These are phyloP conservation scores for Apaloderma vittatum DNA, from an alignment of 2,113 vertebrate species.

Conservation along the genomic window DNA sequence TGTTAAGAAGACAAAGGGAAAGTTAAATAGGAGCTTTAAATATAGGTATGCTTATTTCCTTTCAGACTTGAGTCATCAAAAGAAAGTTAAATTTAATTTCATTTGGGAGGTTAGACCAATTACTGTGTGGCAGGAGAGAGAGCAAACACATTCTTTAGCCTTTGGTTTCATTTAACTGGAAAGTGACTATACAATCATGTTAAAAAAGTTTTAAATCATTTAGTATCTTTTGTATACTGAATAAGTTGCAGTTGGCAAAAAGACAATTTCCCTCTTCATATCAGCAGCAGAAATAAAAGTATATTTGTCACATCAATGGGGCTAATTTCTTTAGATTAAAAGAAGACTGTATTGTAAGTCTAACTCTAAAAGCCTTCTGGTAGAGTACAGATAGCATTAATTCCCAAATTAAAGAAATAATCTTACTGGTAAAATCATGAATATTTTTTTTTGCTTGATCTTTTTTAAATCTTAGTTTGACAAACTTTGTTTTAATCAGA, in stretches of 20 bases:
- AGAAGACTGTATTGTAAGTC: not conserved
- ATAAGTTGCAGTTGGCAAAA: not conserved
- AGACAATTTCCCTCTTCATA: not conserved
- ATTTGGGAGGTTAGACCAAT: constrained; percentile 17
- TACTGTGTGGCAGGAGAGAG: not conserved
- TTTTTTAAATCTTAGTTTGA: not conserved
- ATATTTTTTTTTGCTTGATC: not conserved
- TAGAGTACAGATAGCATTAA: not conserved
- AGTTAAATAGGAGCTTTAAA: constrained; percentile 21
- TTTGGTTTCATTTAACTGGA: not conserved
- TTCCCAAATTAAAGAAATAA: not conserved
- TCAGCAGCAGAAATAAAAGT: constrained; percentile 17
- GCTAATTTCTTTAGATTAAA: constrained; percentile 5
- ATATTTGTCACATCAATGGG: not conserved
- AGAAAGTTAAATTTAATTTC: constrained; percentile 47
- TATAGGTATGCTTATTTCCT: constrained; percentile 3
- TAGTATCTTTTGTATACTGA: not conserved
- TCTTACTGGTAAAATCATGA: not conserved
- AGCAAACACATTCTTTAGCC: not conserved
- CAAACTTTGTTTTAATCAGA: not conserved
- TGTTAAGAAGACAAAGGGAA: constrained; percentile 36
- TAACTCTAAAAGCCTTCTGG: not conserved
- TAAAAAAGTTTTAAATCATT: not conserved
- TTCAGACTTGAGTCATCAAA: constrained; percentile 34
- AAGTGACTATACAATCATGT: not conserved